A percentile compares a stretch with the other conserved stretches of the same genome.
Evolutionary conservation across 2,888 invertebrate genomes (phyloP).

Genomic region (Chalcis sispes): DNA sequence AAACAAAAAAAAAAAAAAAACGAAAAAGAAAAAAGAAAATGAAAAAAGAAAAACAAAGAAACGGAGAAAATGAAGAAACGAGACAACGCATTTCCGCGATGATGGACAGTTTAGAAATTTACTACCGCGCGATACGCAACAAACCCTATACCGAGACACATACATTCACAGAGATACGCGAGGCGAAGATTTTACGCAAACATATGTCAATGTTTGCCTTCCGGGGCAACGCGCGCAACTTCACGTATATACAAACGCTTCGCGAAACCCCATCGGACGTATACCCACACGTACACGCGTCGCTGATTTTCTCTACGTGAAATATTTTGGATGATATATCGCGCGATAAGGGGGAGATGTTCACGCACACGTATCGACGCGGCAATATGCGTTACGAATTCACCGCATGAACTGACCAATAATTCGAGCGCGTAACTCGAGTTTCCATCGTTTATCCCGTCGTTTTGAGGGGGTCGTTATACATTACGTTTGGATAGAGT

Average conservation of each 20-base stretch:
- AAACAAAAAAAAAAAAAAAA: background rate
- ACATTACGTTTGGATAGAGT: no score
- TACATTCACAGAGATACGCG: no score
- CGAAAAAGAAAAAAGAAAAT: background rate
- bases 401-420: slow-evolving; percentile 38
- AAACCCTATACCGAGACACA: no score
- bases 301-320: slow-evolving; percentile 3
- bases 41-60: no score
- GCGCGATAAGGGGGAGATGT: slow-evolving; percentile 12
- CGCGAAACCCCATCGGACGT: slow-evolving; percentile 56
- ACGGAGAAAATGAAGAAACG: no score
- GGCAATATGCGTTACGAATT: background rate
- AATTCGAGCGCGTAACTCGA: slow-evolving; percentile 16
- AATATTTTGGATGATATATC: background rate
- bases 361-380: background rate
- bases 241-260: background rate
- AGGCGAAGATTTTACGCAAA: slow-evolving; percentile 65
- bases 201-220: slow-evolving; percentile 75
- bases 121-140: no score
- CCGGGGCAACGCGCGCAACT: slow-evolving; percentile 64
- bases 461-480: background rate
- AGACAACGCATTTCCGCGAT: background rate
- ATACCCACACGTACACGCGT: background rate
- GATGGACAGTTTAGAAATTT: slow-evolving; percentile 35
- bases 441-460: background rate